phyloP scores from a whole-genome alignment of 2,797 vertebrate genomes.

The Enteromius argenteus region DNA sequence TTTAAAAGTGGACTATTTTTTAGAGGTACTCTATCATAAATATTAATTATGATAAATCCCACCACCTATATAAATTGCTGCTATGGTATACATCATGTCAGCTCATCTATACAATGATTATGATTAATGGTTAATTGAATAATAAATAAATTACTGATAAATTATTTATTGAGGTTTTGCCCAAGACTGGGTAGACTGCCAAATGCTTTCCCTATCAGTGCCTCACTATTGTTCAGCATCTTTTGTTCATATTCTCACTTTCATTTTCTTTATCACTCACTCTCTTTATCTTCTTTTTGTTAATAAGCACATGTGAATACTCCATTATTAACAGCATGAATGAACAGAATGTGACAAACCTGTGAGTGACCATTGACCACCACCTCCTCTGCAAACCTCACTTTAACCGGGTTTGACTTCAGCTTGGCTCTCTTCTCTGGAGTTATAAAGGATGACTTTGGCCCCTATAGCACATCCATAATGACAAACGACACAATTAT shows the following conservation, averaged over 20 bases:
- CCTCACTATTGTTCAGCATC: neutral
- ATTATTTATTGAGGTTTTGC: constrained; percentile 38
- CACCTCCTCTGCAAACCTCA: constrained; percentile 95
- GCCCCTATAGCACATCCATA: constrained; percentile 80
- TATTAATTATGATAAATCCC: neutral
- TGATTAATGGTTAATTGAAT: constrained; percentile 39
- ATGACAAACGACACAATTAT: neutral
- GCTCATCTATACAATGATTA: constrained; percentile 5
- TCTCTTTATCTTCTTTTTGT: neutral
- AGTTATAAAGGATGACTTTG: constrained; percentile 96
- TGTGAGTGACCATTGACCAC: constrained; percentile 92
- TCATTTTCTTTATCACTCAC: constrained; percentile 21
- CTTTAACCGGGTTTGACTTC: constrained; percentile 93
- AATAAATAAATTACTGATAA: constrained; percentile 41
- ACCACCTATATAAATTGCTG: neutral
- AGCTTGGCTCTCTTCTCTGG: constrained; percentile 94
- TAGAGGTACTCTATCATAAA: neutral
- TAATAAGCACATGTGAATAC: constrained; percentile 22
- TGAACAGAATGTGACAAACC: constrained; percentile 73
- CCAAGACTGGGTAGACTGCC: constrained; percentile 13
- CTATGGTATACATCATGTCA: neutral
- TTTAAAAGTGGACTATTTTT: neutral
- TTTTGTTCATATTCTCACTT: constrained; percentile 30
- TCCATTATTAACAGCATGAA: neutral
- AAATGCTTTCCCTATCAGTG: neutral